A percentile compares a stretch with the other conserved stretches of the same genome.
Evolutionary conservation across 2,113 vertebrate species (phyloP).

Genomic region (Tautogolabrus adspersus): DNA sequence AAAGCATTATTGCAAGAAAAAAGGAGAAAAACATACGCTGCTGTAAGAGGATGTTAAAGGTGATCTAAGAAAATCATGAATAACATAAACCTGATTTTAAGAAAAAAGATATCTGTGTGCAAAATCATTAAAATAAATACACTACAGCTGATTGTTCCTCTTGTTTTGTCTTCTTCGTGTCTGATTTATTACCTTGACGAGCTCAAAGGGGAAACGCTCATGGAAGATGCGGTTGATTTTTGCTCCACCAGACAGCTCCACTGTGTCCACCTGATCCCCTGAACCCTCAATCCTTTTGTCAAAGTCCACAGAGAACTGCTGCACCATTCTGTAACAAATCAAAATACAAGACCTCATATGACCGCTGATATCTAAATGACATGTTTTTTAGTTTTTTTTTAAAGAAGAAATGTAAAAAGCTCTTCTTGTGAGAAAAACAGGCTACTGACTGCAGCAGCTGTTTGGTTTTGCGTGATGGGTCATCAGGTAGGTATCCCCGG

Average conservation of each 20-base stretch:
- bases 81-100: neutral
- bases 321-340: conserved; percentile 89
- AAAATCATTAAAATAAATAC: neutral
- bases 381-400: neutral
- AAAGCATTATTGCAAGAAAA: neutral
- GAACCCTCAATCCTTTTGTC: conserved; percentile 97
- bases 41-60: too few relatives aligned
- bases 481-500: conserved; percentile 93
- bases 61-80: neutral
- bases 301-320: conserved; percentile 96
- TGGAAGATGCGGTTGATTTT: conserved; percentile 97
- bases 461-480: conserved; percentile 95
- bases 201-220: conserved; percentile 94
- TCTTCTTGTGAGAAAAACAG: conserved; percentile 26
- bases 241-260: conserved; percentile 94
- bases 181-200: conserved; percentile 89
- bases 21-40: neutral
- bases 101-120: neutral
- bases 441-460: conserved; percentile 91
- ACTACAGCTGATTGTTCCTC: neutral
- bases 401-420: conserved; percentile 1
- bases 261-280: conserved; percentile 95
- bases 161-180: neutral
- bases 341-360: neutral
- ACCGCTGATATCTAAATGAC: neutral